phyloP scores from a whole-genome alignment of 2,113 vertebrate genomes.

The Chinchilla lanigera region DNA sequence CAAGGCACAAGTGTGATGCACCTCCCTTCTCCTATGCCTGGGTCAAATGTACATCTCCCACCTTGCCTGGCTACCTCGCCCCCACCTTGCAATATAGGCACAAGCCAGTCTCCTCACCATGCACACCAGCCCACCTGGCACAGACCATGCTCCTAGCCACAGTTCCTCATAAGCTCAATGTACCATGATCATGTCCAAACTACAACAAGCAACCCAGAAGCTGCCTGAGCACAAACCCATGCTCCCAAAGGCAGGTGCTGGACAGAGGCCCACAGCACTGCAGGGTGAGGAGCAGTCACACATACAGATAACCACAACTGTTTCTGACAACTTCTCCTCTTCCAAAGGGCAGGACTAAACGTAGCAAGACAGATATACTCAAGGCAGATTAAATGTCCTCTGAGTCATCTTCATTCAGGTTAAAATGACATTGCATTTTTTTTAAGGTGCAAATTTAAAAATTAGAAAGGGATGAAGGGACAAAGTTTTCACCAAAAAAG shows the following conservation, averaged over 20 bases:
- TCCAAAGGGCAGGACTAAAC: slow-evolving; percentile 84
- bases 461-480: slow-evolving; percentile 18
- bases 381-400: slow-evolving; percentile 81
- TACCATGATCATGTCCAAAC: fast-evolving
- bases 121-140: neutral
- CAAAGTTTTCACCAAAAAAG: slow-evolving; percentile 48
- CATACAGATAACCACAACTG: slow-evolving; percentile 80
- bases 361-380: slow-evolving; percentile 83
- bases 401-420: slow-evolving; percentile 77
- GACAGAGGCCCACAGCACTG: neutral
- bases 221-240: slow-evolving; percentile 64
- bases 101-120: neutral
- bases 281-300: slow-evolving; percentile 74
- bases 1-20: slow-evolving; percentile 76
- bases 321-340: slow-evolving; percentile 81
- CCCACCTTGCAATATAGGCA: fast-evolving
- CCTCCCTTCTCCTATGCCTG: slow-evolving; percentile 72
- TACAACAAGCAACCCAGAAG: neutral
- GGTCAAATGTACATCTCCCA: slow-evolving; percentile 74
- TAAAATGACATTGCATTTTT: slow-evolving; percentile 78
- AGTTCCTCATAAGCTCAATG: neutral
- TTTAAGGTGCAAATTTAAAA: slow-evolving; percentile 72
- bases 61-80: slow-evolving; percentile 73
- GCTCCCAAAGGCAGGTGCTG: slow-evolving; percentile 77
- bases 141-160: neutral